These are phyloP conservation scores for Empis livida DNA, from an alignment of 2,888 invertebrate species.

Conservation along the genomic window DNA sequence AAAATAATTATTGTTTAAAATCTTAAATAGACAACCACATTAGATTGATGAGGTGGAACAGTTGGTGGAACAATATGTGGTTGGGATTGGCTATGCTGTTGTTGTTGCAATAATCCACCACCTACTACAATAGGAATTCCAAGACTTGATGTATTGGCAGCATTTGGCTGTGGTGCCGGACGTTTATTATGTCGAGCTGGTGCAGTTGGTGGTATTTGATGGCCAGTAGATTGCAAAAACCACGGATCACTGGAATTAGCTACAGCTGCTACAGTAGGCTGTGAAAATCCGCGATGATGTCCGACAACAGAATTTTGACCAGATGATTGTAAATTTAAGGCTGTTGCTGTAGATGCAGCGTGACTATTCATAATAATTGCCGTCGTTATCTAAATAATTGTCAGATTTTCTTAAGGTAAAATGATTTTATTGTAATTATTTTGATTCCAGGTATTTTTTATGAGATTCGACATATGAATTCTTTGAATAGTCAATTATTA, in stretches of 20 bases:
- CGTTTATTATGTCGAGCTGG: constrained; percentile 37
- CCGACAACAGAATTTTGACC: constrained; percentile 36
- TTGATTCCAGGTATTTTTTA: constrained; percentile 3
- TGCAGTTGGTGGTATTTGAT: constrained; percentile 38
- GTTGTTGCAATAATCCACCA: constrained; percentile 24
- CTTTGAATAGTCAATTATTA: too few species aligned
- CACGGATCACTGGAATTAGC: constrained; percentile 35
- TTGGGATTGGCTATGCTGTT: constrained; percentile 34
- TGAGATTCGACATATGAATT: background rate
- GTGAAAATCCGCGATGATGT: constrained; percentile 37
- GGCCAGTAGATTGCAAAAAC: constrained; percentile 36
- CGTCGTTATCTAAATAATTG: background rate
- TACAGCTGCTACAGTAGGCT: constrained; percentile 27
- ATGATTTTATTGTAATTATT: background rate
- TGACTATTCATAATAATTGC: constrained; percentile 35
- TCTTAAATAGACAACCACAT: constrained; percentile 18
- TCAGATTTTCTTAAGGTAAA: too few species aligned
- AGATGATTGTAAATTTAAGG: constrained; percentile 26
- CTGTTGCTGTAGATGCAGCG: constrained; percentile 29
- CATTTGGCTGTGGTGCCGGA: constrained; percentile 34
- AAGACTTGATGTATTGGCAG: constrained; percentile 10
- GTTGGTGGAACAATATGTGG: constrained; percentile 35
- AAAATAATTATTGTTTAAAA: background rate
- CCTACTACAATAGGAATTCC: constrained; percentile 7
- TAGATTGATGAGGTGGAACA: constrained; percentile 32